Conservation (phyloP, 1,140 invertebrate genomes). For the Hormaphis cornu region DNA sequence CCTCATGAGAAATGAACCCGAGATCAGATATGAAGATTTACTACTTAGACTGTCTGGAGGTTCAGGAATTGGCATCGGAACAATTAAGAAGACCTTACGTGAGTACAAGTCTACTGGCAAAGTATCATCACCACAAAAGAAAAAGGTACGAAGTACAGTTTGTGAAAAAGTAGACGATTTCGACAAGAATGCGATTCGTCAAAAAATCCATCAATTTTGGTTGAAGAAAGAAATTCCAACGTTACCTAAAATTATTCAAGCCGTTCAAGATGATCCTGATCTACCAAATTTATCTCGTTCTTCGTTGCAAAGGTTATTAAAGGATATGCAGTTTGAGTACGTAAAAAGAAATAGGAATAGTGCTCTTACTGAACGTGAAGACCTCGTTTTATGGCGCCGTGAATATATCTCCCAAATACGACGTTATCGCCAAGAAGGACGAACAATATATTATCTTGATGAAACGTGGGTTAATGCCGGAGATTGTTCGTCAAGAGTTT, state of each 20-base stretch:
- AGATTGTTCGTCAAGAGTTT: not conserved
- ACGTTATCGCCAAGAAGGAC: not conserved
- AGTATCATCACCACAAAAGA: not conserved
- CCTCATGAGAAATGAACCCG: not conserved
- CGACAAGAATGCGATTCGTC: not conserved
- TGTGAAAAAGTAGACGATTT: not conserved
- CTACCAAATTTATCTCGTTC: not conserved
- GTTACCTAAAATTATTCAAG: not conserved
- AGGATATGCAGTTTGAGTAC: not conserved
- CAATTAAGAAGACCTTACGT: not conserved
- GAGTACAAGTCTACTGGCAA: not conserved
- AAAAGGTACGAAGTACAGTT: not conserved
- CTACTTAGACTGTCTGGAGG: not conserved
- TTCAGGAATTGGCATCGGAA: not conserved
- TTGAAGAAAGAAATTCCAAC: not conserved
- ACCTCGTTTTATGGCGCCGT: not conserved
- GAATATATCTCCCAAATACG: not conserved
- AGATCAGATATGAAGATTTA: not conserved
- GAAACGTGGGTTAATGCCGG: slow-evolving; percentile 4
- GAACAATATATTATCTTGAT: not conserved
- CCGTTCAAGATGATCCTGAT: not conserved
- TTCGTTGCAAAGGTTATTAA: not conserved
- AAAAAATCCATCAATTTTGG: not conserved
- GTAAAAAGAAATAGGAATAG: not conserved
- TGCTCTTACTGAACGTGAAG: not conserved